A percentile compares a stretch with the other conserved stretches of the same genome.
phyloP scores from a whole-genome alignment of 2,888 invertebrate genomes.

The Orthonevra nobilis region DNA sequence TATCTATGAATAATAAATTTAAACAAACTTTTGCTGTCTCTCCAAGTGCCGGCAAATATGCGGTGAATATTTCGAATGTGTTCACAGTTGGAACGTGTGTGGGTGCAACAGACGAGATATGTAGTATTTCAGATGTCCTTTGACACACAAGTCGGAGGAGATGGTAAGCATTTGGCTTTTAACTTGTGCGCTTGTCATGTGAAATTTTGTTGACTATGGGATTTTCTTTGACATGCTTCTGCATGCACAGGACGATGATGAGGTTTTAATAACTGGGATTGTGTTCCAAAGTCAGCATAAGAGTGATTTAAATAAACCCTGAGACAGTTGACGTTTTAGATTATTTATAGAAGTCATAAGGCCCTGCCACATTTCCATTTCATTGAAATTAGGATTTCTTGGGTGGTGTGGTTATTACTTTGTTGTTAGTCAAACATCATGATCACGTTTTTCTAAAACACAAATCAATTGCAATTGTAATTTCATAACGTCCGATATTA shows the following conservation, averaged over 20 bases:
- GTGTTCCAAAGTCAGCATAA: not conserved
- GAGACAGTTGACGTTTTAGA: too few relatives aligned
- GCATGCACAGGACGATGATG: not conserved
- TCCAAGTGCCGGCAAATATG: conserved; percentile 45
- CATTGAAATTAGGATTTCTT: too few relatives aligned
- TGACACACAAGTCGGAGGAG: conserved; percentile 40
- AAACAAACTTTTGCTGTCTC: conserved; percentile 57
- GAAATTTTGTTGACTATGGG: conserved; percentile 8
- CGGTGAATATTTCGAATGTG: conserved; percentile 56
- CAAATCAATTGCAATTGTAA: too few relatives aligned
- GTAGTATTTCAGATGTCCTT: conserved; percentile 22
- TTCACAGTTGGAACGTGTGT: conserved; percentile 16
- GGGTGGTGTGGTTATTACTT: too few relatives aligned
- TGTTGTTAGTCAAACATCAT: too few relatives aligned
- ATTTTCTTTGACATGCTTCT: conserved; percentile 8
- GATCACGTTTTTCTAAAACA: too few relatives aligned
- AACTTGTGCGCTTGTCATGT: conserved; percentile 37
- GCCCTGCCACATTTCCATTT: too few relatives aligned
- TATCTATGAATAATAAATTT: conserved; percentile 70
- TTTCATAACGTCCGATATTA: too few relatives aligned
- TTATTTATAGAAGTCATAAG: too few relatives aligned
- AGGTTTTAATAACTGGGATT: conserved; percentile 1
- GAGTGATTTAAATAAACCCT: too few relatives aligned
- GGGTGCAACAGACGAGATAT: conserved; percentile 58
- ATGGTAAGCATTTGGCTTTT: conserved; percentile 54